Percentiles rank a stretch among this genome's conserved stretches.
Evolutionary conservation across 2,888 invertebrate genomes (phyloP).

Genomic region (Pyralis farinalis): DNA sequence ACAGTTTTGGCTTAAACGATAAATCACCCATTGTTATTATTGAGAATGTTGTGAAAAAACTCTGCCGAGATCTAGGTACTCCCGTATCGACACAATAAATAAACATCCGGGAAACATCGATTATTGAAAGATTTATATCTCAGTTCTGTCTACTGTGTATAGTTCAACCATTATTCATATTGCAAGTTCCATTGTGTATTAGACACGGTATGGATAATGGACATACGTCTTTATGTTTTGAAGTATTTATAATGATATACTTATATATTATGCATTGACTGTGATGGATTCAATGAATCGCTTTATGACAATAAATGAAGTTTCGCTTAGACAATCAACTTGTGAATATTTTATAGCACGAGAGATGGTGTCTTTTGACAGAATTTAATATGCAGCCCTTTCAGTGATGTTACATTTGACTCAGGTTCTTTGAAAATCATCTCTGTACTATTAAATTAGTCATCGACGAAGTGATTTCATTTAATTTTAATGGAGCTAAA

Average conservation of each 20-base stretch:
- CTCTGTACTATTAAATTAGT: too few relatives aligned
- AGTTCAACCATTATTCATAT: constrained; percentile 67
- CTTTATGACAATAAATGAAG: too few relatives aligned
- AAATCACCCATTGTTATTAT: constrained; percentile 71
- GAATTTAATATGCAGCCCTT: too few relatives aligned
- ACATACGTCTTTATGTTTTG: constrained; percentile 5
- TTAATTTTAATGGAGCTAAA: too few relatives aligned
- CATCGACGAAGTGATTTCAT: too few relatives aligned
- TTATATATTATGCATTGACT: too few relatives aligned
- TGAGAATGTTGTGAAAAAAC: constrained; percentile 40
- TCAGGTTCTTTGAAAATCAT: too few relatives aligned
- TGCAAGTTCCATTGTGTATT: constrained; percentile 50
- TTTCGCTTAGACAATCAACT: too few relatives aligned
- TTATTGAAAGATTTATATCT: constrained; percentile 77
- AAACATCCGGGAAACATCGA: constrained; percentile 65
- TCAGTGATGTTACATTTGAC: too few relatives aligned
- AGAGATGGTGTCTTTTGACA: too few relatives aligned
- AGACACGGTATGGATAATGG: constrained; percentile 34
- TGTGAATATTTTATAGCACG: too few relatives aligned
- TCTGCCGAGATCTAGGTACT: constrained; percentile 51
- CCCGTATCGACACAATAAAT: constrained; percentile 59
- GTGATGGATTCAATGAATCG: too few relatives aligned
- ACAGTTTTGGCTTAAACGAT: constrained; percentile 31
- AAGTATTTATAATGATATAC: background rate
- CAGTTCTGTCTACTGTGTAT: constrained; percentile 51